Percentiles rank a stretch among this genome's conserved stretches.
Conservation (phyloP, 2,888 invertebrate genomes). For the Chymomyza caudatula region DNA sequence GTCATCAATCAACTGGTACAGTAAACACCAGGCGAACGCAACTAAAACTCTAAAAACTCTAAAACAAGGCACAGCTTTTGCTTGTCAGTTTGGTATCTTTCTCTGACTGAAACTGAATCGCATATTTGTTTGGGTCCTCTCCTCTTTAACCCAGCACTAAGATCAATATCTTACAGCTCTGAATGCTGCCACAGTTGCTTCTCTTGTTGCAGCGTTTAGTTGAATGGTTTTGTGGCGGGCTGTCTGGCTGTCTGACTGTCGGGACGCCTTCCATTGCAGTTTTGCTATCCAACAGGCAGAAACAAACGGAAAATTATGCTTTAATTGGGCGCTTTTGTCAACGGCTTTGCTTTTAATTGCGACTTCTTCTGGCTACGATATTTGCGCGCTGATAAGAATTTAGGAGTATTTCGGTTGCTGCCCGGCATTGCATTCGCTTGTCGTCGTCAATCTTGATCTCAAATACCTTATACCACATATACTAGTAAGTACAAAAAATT, state of each 20-base stretch:
- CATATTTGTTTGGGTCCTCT: background rate
- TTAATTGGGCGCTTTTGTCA: conserved; percentile 71
- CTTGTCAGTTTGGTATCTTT: background rate
- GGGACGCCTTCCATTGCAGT: background rate
- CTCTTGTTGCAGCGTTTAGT: conserved; percentile 10
- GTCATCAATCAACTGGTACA: conserved; percentile 1
- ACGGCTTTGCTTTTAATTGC: conserved; percentile 50
- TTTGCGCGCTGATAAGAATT: background rate
- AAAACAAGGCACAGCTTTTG: background rate
- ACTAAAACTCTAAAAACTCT: too few relatives aligned
- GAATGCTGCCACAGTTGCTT: background rate
- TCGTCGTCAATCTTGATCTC: background rate
- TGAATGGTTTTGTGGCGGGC: background rate
- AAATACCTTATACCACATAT: background rate
- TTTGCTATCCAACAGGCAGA: too few relatives aligned
- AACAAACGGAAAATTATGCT: conserved; percentile 61
- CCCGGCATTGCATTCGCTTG: background rate
- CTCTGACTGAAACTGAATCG: background rate
- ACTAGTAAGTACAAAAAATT: background rate
- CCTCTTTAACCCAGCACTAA: background rate
- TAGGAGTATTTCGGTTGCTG: background rate
- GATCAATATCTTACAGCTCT: conserved; percentile 25
- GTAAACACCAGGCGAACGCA: background rate
- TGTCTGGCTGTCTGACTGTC: background rate
- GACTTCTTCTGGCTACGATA: conserved; percentile 6